phyloP scores from a whole-genome alignment of 2,888 invertebrate genomes.

The Strigamia maritima region DNA sequence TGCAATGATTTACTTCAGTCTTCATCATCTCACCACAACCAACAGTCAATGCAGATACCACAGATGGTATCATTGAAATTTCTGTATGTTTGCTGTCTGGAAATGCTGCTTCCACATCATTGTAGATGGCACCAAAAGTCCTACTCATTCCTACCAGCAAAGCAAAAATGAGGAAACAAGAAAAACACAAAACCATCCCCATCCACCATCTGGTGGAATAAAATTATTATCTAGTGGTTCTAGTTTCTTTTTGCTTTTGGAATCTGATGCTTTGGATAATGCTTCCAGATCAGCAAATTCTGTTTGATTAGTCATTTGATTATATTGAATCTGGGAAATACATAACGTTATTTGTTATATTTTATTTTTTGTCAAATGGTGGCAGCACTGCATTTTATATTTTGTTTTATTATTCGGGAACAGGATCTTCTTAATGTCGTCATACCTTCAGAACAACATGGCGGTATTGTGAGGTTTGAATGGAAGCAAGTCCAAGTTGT shows the following conservation, averaged over 20 bases:
- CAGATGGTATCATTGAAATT: not conserved
- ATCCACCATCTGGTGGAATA: conserved; percentile 20
- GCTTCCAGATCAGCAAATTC: too few species aligned
- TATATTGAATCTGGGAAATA: not conserved
- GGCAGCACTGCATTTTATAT: not conserved
- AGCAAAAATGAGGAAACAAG: not conserved
- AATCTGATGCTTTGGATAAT: too few species aligned
- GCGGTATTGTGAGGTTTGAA: not conserved
- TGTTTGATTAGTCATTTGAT: not conserved
- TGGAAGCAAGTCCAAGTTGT: not conserved
- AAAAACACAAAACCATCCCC: conserved; percentile 7
- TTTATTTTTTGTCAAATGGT: not conserved
- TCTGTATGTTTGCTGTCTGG: not conserved
- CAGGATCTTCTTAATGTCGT: not conserved
- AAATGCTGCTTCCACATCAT: not conserved
- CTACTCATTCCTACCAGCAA: conserved; percentile 6
- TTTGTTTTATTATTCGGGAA: too few species aligned
- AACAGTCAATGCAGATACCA: not conserved
- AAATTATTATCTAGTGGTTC: too few species aligned
- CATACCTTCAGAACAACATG: not conserved
- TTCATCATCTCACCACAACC: not conserved
- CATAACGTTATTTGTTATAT: not conserved
- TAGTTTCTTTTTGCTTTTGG: not conserved
- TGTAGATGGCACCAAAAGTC: conserved; percentile 27
- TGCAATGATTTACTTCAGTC: not conserved